Base-by-base conservation (phyloP, 2,797 vertebrate genomes). In the Chaunax sp. region DNA sequence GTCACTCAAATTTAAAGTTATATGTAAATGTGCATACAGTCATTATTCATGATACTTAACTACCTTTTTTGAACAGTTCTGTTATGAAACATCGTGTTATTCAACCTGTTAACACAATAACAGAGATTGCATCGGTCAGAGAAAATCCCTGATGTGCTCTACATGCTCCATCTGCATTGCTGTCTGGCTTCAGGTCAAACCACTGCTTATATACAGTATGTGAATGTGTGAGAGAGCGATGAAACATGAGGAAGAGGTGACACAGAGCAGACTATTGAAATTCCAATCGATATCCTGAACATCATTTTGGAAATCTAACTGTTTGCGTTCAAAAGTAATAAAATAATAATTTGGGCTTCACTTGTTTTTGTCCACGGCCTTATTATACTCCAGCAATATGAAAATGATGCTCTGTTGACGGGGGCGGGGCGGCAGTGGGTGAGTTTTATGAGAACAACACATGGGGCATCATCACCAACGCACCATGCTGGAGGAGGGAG, bases 381-480 rank as follows among this genome's bases (percentile, higher is more conserved):
- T 0, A 47, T 63, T 51, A 46, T 18, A 38, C 41, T 56, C 50
- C 26, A 50, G 63, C 71, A 58, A 38, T n/a, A 35, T 72, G 46
- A 66, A 53, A 59, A 66, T 50, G 55, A 67, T 25, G 63, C 58
- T 33, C 11, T 37, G 78, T 12, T 77, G n/a, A 50, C 38, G 80
- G 77, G 84, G 89, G 89, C 82, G 90, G 83, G 87, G 83, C 89
- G 50, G 81, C 65, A 25, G 72, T 63, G 74, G 73, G 71, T 58
- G 81, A 80, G 52, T 77, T 83, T 76, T 28, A 57, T 77, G 83
- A 81, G 81, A 83, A 75, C 77, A 75, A 78, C 89, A 72, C 88
- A 86, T 81, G 88, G 89, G 64, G 80, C 82, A 84, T 86, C 79
- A 71, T 71, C 72, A 50, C 72, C 73, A 68, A 87, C 84, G 83